These are phyloP conservation scores for Stomorhina lunata DNA, from an alignment of 2,888 invertebrate species.

Conservation along the genomic window DNA sequence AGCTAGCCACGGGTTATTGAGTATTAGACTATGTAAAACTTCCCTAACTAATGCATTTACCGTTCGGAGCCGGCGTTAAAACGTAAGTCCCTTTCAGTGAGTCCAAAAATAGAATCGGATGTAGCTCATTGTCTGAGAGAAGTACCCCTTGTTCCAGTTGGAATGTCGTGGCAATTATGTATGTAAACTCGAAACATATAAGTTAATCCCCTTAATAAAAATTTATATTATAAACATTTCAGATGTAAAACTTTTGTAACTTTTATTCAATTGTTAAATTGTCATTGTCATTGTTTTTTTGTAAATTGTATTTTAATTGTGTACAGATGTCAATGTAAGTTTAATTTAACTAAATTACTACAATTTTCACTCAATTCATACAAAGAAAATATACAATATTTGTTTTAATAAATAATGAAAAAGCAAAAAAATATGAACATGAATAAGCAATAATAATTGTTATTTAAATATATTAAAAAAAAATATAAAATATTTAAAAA, in stretches of 20 bases:
- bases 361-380: background rate
- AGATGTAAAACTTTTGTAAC: conserved; percentile 3
- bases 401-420: background rate
- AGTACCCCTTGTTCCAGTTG: too few relatives aligned
- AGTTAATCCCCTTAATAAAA: conserved; percentile 14
- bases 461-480: conserved; percentile 10
- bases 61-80: too few relatives aligned
- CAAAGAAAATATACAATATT: background rate
- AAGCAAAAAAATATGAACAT: conserved; percentile 13
- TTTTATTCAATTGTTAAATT: conserved; percentile 26
- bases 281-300: conserved; percentile 7
- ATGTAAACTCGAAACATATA: too few relatives aligned
- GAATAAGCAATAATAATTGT: conserved; percentile 31
- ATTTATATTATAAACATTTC: conserved; percentile 17
- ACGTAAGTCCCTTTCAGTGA: too few relatives aligned
- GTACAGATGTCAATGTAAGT: conserved; percentile 63
- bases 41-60: too few relatives aligned
- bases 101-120: too few relatives aligned
- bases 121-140: too few relatives aligned
- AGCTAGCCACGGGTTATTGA: too few relatives aligned
- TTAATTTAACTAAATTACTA: conserved; percentile 55
- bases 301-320: conserved; percentile 50
- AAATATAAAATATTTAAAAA: background rate
- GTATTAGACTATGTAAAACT: too few relatives aligned
- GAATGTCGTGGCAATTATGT: too few relatives aligned